phyloP scores from a whole-genome alignment of 1,140 invertebrate genomes.

The Drosophila nigromelanica region DNA sequence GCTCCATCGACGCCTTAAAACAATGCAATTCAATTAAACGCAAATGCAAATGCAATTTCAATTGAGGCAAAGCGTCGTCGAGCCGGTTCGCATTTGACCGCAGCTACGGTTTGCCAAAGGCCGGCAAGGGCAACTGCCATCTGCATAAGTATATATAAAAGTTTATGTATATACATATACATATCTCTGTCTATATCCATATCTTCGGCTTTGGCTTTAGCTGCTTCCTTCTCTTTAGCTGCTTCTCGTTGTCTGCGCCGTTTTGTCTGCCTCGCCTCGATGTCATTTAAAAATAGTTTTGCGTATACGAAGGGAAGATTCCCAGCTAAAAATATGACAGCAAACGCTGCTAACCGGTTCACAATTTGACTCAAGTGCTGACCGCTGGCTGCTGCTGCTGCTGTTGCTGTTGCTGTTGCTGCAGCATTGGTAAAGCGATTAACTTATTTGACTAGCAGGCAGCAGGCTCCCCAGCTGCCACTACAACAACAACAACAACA shows the following conservation, averaged over 20 bases:
- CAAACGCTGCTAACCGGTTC: constrained; percentile 41
- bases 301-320: constrained; percentile 35
- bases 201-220: neutral
- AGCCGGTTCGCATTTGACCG: constrained; percentile 58
- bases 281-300: constrained; percentile 79
- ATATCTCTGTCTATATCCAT: constrained; percentile 3
- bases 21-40: constrained; percentile 77
- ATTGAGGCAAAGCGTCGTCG: constrained; percentile 40
- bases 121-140: constrained; percentile 8
- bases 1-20: constrained; percentile 39
- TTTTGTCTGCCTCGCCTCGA: constrained; percentile 66
- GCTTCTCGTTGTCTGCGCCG: constrained; percentile 48
- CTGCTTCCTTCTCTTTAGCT: neutral
- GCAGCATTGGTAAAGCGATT: constrained; percentile 62
- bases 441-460: constrained; percentile 67
- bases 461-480: neutral
- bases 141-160: neutral
- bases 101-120: constrained; percentile 44
- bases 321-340: constrained; percentile 71
- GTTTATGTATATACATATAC: neutral
- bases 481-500: constrained; percentile 31
- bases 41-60: constrained; percentile 77
- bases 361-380: constrained; percentile 39
- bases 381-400: constrained; percentile 12
- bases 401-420: too few species aligned